Percentiles rank a stretch among this genome's conserved stretches.
phyloP scores from a whole-genome alignment of 2,797 vertebrate genomes.

The Staurois parvus region DNA sequence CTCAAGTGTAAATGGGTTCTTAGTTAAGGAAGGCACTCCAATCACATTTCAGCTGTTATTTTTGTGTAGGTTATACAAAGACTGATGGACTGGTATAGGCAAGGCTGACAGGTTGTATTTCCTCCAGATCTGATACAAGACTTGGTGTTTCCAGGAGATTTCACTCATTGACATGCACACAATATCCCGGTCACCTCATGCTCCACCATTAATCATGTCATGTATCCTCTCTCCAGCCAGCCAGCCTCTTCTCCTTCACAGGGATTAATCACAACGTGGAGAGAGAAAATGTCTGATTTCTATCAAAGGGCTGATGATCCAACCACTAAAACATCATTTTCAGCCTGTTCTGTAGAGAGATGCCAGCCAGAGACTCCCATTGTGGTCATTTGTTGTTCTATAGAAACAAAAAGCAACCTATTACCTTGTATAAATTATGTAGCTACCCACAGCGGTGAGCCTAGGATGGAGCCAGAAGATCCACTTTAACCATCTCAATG shows the following conservation, averaged over 20 bases:
- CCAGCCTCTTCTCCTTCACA: background rate
- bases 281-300: background rate
- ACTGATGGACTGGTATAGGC: no score
- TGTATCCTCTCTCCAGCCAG: background rate
- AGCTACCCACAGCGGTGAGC: background rate
- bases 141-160: no score
- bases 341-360: background rate
- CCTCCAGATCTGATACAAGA: no score
- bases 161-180: no score
- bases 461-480: background rate
- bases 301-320: background rate
- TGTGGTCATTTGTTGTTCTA: slow-evolving; percentile 30
- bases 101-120: no score
- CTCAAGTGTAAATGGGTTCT: no score
- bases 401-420: background rate
- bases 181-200: no score
- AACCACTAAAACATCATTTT: slow-evolving; percentile 36
- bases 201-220: no score
- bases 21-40: no score
- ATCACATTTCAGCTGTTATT: no score
- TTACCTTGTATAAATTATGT: slow-evolving; percentile 1
- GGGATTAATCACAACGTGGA: slow-evolving; percentile 13
- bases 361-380: background rate
- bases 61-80: no score
- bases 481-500: background rate